Conservation (phyloP, 2,888 invertebrate species). For the Homarus gammarus region DNA sequence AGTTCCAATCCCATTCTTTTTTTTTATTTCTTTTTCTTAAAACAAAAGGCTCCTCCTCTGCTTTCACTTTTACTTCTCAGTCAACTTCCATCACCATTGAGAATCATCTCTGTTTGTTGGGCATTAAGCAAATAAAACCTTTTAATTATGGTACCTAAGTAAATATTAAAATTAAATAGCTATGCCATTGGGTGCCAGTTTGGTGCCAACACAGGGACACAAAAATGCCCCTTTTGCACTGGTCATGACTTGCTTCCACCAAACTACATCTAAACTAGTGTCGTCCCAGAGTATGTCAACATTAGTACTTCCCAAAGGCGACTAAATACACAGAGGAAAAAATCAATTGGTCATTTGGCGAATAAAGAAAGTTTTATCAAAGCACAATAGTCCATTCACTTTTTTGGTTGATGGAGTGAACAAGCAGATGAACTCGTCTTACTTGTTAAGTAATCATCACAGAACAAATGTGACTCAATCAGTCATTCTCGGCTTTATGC, state of each 20-base stretch:
- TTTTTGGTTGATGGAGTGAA: constrained; percentile 69
- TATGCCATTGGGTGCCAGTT: constrained; percentile 63
- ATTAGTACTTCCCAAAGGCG: constrained; percentile 52
- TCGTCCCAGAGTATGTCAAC: constrained; percentile 59
- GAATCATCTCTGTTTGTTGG: constrained; percentile 55
- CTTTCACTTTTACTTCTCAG: not conserved
- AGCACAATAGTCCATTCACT: constrained; percentile 61
- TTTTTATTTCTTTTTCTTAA: not conserved
- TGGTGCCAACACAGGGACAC: constrained; percentile 58
- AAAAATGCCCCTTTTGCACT: constrained; percentile 34
- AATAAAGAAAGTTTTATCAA: constrained; percentile 57
- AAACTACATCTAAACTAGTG: constrained; percentile 61
- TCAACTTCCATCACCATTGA: constrained; percentile 38
- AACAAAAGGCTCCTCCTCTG: not conserved
- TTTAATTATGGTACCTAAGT: constrained; percentile 38
- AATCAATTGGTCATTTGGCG: constrained; percentile 53
- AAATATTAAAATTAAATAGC: constrained; percentile 63
- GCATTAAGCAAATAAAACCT: constrained; percentile 41
- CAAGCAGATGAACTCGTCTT: constrained; percentile 44
- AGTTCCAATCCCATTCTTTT: not conserved
- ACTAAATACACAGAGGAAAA: constrained; percentile 57
- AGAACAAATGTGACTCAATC: constrained; percentile 55
- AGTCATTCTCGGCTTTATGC: constrained; percentile 49
- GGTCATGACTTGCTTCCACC: constrained; percentile 58
- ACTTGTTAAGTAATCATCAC: constrained; percentile 62